These are phyloP conservation scores for Cephus nigrinus DNA, from an alignment of 2,888 invertebrate genomes.

Conservation along the genomic window DNA sequence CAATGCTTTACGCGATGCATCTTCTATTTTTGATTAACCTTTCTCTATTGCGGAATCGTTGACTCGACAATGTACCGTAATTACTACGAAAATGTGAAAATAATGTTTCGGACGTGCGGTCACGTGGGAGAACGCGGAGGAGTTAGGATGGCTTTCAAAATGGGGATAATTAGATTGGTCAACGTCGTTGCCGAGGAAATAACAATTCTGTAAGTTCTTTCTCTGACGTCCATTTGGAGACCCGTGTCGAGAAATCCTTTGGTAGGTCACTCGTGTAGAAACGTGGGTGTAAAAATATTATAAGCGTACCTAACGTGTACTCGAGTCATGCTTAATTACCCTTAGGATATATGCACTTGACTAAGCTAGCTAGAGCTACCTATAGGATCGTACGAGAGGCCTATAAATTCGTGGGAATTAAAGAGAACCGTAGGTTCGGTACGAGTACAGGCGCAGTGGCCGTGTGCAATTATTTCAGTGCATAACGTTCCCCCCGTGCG, in stretches of 20 bases:
- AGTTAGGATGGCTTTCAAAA: not conserved
- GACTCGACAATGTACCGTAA: not conserved
- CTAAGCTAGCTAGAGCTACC: too few species aligned
- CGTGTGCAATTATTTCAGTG: slow-evolving; percentile 36
- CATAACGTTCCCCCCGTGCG: slow-evolving; percentile 23
- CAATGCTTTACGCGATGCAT: not conserved
- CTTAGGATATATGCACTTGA: not conserved
- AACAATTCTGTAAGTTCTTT: not conserved
- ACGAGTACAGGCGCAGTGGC: slow-evolving; percentile 27
- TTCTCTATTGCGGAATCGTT: not conserved
- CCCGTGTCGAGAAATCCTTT: not conserved
- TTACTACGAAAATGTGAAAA: not conserved
- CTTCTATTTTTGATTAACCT: not conserved
- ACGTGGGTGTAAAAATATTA: not conserved
- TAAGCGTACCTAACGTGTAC: not conserved
- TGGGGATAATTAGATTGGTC: not conserved
- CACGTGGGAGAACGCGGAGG: not conserved
- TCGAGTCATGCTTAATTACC: not conserved
- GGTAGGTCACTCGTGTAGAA: not conserved
- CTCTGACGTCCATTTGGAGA: not conserved
- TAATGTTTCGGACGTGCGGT: not conserved
- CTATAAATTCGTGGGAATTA: not conserved
- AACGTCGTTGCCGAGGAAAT: not conserved
- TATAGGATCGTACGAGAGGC: too few species aligned
- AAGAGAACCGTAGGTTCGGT: not conserved